These are phyloP conservation scores for Alethe diademata DNA, from an alignment of 2,113 vertebrate genomes.

Conservation along the genomic window DNA sequence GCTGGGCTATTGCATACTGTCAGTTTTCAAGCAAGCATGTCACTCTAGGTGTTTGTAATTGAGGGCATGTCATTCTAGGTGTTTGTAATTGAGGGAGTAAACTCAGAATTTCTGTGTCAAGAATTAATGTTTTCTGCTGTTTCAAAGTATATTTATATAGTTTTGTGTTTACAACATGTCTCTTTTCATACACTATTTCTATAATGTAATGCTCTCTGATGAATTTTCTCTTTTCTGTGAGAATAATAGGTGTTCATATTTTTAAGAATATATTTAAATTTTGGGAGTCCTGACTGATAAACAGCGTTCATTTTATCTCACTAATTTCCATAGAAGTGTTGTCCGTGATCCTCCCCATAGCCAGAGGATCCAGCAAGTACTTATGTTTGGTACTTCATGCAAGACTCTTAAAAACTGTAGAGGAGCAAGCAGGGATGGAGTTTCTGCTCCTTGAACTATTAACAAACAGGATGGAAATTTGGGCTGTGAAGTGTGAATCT, in stretches of 20 bases:
- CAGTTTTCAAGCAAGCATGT: neutral
- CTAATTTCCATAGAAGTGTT: neutral
- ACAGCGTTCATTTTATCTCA: neutral
- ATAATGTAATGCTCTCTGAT: neutral
- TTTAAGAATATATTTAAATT: neutral
- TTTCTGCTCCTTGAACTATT: neutral
- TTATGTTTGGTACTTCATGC: neutral
- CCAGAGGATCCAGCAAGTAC: neutral
- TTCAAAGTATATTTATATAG: neutral
- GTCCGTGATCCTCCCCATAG: no score
- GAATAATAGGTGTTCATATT: neutral
- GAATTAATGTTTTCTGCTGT: neutral
- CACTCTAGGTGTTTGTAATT: no score
- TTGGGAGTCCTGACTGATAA: neutral
- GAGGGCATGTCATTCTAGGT: neutral
- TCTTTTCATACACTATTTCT: rapidly evolving
- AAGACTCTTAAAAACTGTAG: neutral
- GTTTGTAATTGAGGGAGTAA: neutral
- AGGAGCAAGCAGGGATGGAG: neutral
- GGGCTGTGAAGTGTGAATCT: neutral
- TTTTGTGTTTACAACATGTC: neutral
- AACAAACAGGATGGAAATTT: neutral
- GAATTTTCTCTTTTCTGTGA: neutral
- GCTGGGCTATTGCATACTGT: neutral
- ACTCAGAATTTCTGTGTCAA: neutral